Evolutionary conservation across 2,797 vertebrate genomes (phyloP), one percentile per base, ranked within the genome.

Genomic region (Buceros bicornis): DNA sequence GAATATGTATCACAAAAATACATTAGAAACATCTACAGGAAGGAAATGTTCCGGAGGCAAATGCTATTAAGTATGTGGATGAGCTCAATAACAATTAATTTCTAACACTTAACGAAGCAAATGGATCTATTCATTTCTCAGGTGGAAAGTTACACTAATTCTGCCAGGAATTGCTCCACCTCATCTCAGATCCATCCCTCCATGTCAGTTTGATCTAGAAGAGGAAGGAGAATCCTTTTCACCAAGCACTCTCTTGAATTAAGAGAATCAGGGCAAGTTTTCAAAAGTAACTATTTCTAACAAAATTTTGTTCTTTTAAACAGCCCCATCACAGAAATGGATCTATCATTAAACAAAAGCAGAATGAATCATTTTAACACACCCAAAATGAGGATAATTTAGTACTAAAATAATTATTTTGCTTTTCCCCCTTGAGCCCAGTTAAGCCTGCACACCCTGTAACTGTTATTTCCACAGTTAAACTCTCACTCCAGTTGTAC

Each of bases 41-140:
- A 93, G 51, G 70, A 89, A 64, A 51, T 8, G 42, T 90, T 94
- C 82, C 74, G 62, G 33, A 93, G 81, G 70, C 54, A 90, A 84
- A 85, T 57, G 76, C 48, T 81, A 54, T 91, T 88, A 83, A 89
- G 24, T 91, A 37, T 26, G 82, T 72, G 58, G 69, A 65, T 66
- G 56, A 78, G 48, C 71, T 88, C 89, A 87, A 47, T 45, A 69
- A 35, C 67, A 93, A 93, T 94, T 93, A 93, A 95, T 91, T 93
- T 91, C 84, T 54, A 91, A 43, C 82, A 81, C n/a, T 86, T 85
- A 89, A 78, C 1, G 2, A 94, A 83, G 73, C 66, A 73, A 78
- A 92, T 42, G 45, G 67, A 80, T 69, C 71, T 71, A 67, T 79
- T 85, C 16, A 29, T 95, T 92, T 80, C 79, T 89, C 37, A 81